A percentile compares a stretch with the other conserved stretches of the same genome.
phyloP scores from a whole-genome alignment of 2,113 vertebrate species.

The Psittacus erithacus region DNA sequence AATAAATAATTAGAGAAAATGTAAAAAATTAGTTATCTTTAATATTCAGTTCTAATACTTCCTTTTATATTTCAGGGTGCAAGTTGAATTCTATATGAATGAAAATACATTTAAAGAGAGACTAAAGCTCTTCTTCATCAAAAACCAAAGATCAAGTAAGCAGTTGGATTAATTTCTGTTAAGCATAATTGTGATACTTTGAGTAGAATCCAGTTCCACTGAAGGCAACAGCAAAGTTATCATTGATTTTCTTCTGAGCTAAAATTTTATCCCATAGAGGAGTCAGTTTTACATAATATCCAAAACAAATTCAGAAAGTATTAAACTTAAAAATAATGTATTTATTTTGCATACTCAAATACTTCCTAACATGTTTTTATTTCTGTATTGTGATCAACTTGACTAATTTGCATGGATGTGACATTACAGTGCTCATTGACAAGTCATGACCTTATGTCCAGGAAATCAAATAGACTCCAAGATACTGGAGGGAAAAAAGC shows the following conservation, averaged over 20 bases:
- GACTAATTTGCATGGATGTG: background rate
- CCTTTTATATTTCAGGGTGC: constrained; percentile 79
- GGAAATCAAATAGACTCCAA: background rate
- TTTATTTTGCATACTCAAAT: background rate
- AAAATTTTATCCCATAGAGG: background rate
- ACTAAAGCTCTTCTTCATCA: constrained; percentile 89
- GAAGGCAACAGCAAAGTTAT: background rate
- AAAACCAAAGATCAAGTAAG: constrained; percentile 93
- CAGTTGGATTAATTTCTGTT: constrained; percentile 13
- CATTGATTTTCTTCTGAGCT: background rate
- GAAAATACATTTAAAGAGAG: constrained; percentile 89
- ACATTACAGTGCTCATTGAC: background rate
- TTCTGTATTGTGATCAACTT: background rate
- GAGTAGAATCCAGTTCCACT: background rate
- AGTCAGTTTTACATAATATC: background rate
- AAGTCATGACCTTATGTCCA: background rate
- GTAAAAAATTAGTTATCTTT: background rate
- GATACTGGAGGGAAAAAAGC: background rate
- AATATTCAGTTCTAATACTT: constrained; percentile 1
- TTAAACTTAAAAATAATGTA: background rate
- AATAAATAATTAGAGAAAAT: background rate
- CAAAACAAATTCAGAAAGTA: background rate
- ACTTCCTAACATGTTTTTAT: background rate
- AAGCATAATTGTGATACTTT: background rate
- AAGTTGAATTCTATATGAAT: constrained; percentile 88